These are phyloP conservation scores for Aldabrachelys gigantea DNA, from an alignment of 2,113 vertebrate species.

Conservation along the genomic window DNA sequence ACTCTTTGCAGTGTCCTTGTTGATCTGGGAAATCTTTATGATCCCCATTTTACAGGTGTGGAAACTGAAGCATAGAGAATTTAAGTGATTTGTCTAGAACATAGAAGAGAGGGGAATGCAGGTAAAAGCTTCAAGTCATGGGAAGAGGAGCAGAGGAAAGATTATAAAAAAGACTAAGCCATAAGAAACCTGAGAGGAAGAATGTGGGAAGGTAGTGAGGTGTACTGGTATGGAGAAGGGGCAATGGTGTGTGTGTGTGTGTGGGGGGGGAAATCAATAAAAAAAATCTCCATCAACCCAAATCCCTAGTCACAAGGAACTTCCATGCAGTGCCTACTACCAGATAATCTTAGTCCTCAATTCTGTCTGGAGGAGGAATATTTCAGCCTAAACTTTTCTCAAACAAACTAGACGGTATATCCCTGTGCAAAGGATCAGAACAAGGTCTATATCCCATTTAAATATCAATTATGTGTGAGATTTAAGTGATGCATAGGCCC, in stretches of 20 bases:
- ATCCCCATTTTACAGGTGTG: neutral
- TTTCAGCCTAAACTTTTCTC: neutral
- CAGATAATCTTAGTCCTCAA: neutral
- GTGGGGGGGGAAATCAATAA: neutral
- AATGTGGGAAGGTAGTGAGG: neutral
- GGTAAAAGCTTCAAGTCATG: neutral
- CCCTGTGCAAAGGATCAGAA: neutral
- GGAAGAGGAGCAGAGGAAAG: neutral
- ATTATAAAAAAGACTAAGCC: neutral
- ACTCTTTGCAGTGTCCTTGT: neutral
- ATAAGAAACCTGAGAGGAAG: neutral
- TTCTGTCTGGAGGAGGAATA: neutral
- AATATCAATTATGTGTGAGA: neutral
- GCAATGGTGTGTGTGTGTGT: too few relatives aligned
- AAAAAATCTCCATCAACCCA: neutral
- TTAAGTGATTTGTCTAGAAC: neutral
- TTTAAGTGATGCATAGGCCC: neutral
- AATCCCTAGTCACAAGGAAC: neutral
- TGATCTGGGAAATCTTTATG: neutral
- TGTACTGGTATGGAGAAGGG: neutral
- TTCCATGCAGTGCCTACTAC: rapidly evolving
- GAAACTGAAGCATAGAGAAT: neutral
- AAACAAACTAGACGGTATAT: neutral
- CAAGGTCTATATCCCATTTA: neutral
- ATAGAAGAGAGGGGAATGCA: neutral